Evolutionary conservation across 2,888 invertebrate genomes (phyloP), one percentile per base, ranked within the genome.

Genomic region (Dryocosmus kuriphilus): DNA sequence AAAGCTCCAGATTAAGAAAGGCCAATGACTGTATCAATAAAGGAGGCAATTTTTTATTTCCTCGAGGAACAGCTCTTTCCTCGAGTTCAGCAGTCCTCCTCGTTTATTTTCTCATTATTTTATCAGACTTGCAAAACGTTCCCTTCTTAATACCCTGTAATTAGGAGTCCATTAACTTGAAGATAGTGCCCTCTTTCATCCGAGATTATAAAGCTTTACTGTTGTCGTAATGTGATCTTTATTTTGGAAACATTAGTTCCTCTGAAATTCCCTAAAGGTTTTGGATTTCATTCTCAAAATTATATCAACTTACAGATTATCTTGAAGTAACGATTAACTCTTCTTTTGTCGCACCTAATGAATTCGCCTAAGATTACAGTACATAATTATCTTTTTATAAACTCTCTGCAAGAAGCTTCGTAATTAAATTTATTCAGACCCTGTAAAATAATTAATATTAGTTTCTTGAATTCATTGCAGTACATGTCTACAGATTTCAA

Each of bases 111-210:
- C 22, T 67, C 22, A 6, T 38, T 63, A 63, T n/a, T 63, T 38
- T 4, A 30, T 22, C 55, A 22, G 14, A 63, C 14, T 22, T 63
- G 62, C 11, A 22, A 35, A 41, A 41, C 46, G 19, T 38, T 41
- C 1, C 24, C 9, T 24, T 65, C 19, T 24, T 67, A 65, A 38
- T 38, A 1, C 19, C 9, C 41, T 67, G 19, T 27, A 67, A 67
- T 67, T 67, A 46, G 24, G 14, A 38, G 41, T 27, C 19, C 67
- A 67, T 67, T 67, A 67, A 30, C 16, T 41, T 19, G 9, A 27
- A 38, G 24, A 65, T 38, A 65, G 27, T 19, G 24, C n/a, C 41
- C 27, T 46, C 67, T 67, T 67, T 67, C 46, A 46, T 67, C 0
- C 11, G n/a, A 3, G 7, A 67, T 46, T 24, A 46, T 27, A 65